phyloP scores from a whole-genome alignment of 2,797 vertebrate species.

The Crocodylus rhombifer region DNA sequence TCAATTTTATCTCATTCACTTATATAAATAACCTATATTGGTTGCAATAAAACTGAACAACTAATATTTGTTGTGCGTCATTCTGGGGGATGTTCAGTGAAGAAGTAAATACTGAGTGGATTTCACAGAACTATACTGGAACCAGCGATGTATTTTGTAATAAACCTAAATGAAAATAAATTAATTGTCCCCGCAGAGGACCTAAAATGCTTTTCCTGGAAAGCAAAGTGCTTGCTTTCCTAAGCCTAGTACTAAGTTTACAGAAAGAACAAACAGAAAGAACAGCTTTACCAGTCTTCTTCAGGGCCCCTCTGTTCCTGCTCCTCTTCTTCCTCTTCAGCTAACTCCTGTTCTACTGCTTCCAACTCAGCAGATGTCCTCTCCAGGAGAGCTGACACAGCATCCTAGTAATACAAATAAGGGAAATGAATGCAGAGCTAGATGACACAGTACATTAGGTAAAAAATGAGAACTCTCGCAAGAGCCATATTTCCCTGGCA shows the following conservation, averaged over 20 bases:
- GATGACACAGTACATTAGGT: neutral
- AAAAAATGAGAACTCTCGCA: neutral
- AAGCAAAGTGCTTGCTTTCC: neutral
- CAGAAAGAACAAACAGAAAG: neutral
- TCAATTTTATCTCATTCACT: too few relatives aligned
- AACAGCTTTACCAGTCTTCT: constrained; percentile 79
- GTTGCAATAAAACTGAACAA: neutral
- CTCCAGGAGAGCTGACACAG: constrained; percentile 84
- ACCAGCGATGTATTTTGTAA: neutral
- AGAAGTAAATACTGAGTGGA: neutral
- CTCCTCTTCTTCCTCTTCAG: constrained; percentile 76
- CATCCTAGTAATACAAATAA: constrained; percentile 75
- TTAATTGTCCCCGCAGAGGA: neutral
- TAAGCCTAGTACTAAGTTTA: neutral
- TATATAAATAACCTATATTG: neutral
- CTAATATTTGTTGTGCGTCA: neutral
- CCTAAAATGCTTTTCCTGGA: neutral
- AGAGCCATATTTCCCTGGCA: neutral
- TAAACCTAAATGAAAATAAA: neutral
- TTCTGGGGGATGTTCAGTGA: neutral
- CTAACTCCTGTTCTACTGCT: constrained; percentile 85
- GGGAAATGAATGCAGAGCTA: neutral
- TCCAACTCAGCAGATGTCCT: constrained; percentile 86
- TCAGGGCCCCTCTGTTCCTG: constrained; percentile 70
- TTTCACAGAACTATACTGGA: neutral